phyloP scores from a whole-genome alignment of 2,113 vertebrate genomes.

The Zosterops lateralis region DNA sequence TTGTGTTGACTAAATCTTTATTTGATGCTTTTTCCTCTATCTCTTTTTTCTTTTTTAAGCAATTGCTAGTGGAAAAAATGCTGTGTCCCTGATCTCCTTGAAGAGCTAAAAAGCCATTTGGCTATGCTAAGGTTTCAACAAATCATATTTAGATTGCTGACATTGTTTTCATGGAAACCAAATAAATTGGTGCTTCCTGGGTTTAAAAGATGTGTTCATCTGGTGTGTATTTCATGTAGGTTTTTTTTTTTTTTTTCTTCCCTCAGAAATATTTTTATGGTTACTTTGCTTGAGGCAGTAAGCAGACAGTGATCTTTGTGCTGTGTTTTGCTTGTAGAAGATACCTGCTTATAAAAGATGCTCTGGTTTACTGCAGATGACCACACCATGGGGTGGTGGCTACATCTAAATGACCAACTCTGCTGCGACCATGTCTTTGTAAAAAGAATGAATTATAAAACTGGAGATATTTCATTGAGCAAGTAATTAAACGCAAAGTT shows the following conservation, averaged over 20 bases:
- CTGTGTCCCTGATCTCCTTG: not conserved
- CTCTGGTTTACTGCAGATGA: not conserved
- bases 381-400: not conserved
- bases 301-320: not conserved
- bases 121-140: conserved; percentile 9
- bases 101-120: not conserved
- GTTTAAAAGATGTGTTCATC: conserved; percentile 30
- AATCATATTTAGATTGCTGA: conserved; percentile 24
- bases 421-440: not conserved
- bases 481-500: not conserved
- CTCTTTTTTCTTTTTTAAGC: not conserved
- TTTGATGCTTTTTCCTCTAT: not conserved
- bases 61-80: not conserved
- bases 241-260: not conserved
- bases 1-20: not conserved
- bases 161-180: conserved; percentile 60
- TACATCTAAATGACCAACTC: not conserved
- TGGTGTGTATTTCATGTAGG: not conserved
- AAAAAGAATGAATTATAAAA: not conserved
- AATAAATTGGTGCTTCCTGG: conserved; percentile 50
- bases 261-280: not conserved
- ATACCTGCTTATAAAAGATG: not conserved
- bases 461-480: not conserved
- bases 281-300: not conserved
- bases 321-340: not conserved